These are phyloP conservation scores for Aquatica leii DNA, from an alignment of 2,888 invertebrate species.

Conservation along the genomic window DNA sequence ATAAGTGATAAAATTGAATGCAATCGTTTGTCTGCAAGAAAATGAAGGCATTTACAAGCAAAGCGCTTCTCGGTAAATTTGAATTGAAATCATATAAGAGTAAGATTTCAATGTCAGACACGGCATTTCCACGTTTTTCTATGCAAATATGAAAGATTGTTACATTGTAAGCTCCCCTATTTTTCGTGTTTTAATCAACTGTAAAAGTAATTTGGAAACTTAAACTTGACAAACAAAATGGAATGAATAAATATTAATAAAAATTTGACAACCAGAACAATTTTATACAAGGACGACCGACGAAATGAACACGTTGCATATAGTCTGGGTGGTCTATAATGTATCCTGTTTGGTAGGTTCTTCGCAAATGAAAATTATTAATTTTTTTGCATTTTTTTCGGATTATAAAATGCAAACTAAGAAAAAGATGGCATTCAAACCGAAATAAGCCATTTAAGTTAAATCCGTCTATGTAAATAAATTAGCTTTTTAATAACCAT, in stretches of 20 bases:
- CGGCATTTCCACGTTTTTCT: conserved; percentile 32
- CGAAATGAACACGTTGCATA: conserved; percentile 4
- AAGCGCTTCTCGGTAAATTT: conserved; percentile 53
- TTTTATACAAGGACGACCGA: conserved; percentile 26
- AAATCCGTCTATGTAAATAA: too few relatives aligned
- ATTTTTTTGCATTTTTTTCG: too few relatives aligned
- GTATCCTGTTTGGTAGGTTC: too few relatives aligned
- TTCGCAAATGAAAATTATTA: too few relatives aligned
- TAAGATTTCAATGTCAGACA: conserved; percentile 41
- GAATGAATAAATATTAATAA: conserved; percentile 31
- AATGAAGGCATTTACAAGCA: conserved; percentile 58
- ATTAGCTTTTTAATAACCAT: too few relatives aligned
- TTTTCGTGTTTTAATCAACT: conserved; percentile 5
- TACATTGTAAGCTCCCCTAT: conserved; percentile 23
- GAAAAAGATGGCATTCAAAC: too few relatives aligned
- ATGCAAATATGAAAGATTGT: conserved; percentile 25
- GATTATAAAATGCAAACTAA: too few relatives aligned
- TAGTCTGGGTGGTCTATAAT: conserved; percentile 25
- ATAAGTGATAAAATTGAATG: conserved; percentile 53
- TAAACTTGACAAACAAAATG: conserved; percentile 25
- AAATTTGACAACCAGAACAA: conserved; percentile 30
- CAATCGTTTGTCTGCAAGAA: conserved; percentile 53
- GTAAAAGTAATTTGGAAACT: conserved; percentile 18
- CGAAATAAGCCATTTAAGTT: too few relatives aligned
- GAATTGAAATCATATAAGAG: conserved; percentile 42